Conservation (phyloP, 2,113 vertebrate species). For the Orcinus orca region DNA sequence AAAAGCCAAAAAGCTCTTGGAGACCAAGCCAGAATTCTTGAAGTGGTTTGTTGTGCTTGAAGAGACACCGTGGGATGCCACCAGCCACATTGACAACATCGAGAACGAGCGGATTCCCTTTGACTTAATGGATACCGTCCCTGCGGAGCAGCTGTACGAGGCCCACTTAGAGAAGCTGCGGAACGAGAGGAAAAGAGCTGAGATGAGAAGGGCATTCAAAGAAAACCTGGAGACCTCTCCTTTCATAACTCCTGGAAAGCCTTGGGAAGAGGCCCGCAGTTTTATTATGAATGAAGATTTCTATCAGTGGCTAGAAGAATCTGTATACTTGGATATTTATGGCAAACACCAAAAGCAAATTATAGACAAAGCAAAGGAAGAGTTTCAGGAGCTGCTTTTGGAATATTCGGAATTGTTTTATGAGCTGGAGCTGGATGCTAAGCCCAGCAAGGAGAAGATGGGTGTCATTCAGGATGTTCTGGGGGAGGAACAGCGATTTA, state of each 20-base stretch:
- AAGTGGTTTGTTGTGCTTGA: conserved; percentile 96
- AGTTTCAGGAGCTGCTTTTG: conserved; percentile 96
- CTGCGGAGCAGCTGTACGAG: conserved; percentile 89
- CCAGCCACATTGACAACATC: conserved; percentile 89
- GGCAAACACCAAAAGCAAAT: conserved; percentile 95
- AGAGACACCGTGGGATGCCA: conserved; percentile 95
- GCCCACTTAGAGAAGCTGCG: conserved; percentile 92
- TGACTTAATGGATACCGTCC: conserved; percentile 91
- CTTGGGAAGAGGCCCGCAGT: conserved; percentile 96
- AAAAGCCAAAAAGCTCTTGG: conserved; percentile 91
- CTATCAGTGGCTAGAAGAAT: conserved; percentile 95
- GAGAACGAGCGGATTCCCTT: conserved; percentile 94
- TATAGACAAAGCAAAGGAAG: conserved; percentile 96
- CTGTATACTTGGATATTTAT: conserved; percentile 94
- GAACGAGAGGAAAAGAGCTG: conserved; percentile 89
- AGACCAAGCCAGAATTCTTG: conserved; percentile 91
- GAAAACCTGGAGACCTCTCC: conserved; percentile 91
- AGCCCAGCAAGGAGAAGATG: conserved; percentile 99
- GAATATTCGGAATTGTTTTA: conserved; percentile 99
- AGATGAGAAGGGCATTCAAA: conserved; percentile 93
- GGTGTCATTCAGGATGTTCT: conserved; percentile 96
- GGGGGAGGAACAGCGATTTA: conserved; percentile 95
- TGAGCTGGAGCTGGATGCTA: conserved; percentile 96
- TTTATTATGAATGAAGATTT: conserved; percentile 98
- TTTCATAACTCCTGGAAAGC: conserved; percentile 95